phyloP scores from a whole-genome alignment of 2,797 vertebrate species.

The Mallotus villosus region DNA sequence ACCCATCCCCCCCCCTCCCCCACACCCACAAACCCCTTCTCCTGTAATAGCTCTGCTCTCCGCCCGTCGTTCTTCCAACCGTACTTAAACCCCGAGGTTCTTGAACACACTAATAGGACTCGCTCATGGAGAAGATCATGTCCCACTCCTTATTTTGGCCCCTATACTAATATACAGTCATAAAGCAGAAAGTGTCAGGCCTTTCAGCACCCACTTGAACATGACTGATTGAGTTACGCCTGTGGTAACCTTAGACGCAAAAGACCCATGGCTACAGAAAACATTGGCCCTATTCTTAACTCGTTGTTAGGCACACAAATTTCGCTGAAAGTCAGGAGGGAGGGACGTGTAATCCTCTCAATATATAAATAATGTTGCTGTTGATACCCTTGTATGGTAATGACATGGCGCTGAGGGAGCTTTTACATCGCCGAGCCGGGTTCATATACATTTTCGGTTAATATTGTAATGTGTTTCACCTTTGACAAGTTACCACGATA shows the following conservation, averaged over 20 bases:
- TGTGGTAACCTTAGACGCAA: constrained; percentile 57
- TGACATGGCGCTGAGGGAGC: constrained; percentile 32
- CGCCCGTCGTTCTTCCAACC: constrained; percentile 16
- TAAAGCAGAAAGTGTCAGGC: constrained; percentile 54
- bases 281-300: constrained; percentile 55
- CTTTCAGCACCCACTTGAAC: constrained; percentile 72
- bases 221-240: constrained; percentile 66
- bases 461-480: constrained; percentile 48
- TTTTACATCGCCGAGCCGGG: constrained; percentile 1
- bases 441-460: constrained; percentile 38
- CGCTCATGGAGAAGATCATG: constrained; percentile 39
- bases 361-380: constrained; percentile 38
- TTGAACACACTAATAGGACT: constrained; percentile 24
- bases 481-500: constrained; percentile 19
- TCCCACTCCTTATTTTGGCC: constrained; percentile 49
- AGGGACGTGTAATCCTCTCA: constrained; percentile 43
- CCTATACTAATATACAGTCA: constrained; percentile 66
- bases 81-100: constrained; percentile 25
- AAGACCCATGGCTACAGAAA: constrained; percentile 60
- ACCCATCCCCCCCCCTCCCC: too few relatives aligned
- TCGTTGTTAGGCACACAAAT: constrained; percentile 46
- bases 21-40: too few relatives aligned
- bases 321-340: constrained; percentile 56
- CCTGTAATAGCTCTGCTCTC: too few relatives aligned
- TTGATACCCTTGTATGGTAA: constrained; percentile 38